These are phyloP conservation scores for Trissolcus brochymenae DNA, from an alignment of 2,888 invertebrate species.

Conservation along the genomic window DNA sequence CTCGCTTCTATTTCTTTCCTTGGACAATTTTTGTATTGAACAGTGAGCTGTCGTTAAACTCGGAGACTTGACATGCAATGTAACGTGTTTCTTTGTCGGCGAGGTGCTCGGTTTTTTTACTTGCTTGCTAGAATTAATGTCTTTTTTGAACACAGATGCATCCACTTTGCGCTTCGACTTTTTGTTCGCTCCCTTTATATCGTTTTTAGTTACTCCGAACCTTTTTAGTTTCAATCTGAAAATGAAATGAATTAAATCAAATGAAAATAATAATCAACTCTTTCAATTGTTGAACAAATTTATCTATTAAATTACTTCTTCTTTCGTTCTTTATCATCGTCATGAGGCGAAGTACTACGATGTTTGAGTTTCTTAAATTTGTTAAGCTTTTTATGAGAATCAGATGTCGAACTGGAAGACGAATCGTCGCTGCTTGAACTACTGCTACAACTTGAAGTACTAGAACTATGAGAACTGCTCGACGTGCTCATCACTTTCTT, in stretches of 20 bases:
- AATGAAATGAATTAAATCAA: neutral
- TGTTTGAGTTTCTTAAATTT: constrained; percentile 78
- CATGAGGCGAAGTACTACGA: constrained; percentile 83
- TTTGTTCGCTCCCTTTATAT: constrained; percentile 61
- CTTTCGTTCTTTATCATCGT: constrained; percentile 79
- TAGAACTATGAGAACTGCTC: constrained; percentile 82
- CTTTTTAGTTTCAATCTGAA: constrained; percentile 71
- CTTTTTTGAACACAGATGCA: constrained; percentile 52
- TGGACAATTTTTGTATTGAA: constrained; percentile 59
- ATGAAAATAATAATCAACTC: neutral
- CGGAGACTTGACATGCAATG: constrained; percentile 63
- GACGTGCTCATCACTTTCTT: constrained; percentile 82
- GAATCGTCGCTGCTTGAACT: constrained; percentile 82
- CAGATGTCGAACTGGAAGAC: constrained; percentile 80
- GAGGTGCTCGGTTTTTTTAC: constrained; percentile 62
- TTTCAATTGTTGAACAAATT: constrained; percentile 12
- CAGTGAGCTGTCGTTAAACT: constrained; percentile 59
- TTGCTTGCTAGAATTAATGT: constrained; percentile 51
- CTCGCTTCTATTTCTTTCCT: constrained; percentile 71
- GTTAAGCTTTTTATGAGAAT: constrained; percentile 78
- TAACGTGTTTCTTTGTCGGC: constrained; percentile 59
- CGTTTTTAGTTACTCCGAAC: constrained; percentile 68
- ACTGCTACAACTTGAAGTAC: constrained; percentile 81
- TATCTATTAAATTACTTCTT: constrained; percentile 63
- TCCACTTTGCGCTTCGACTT: constrained; percentile 73